Percentiles rank a stretch among this genome's conserved stretches.
These are phyloP conservation scores for Cryptus armator DNA, from an alignment of 2,888 invertebrate species.

Conservation along the genomic window DNA sequence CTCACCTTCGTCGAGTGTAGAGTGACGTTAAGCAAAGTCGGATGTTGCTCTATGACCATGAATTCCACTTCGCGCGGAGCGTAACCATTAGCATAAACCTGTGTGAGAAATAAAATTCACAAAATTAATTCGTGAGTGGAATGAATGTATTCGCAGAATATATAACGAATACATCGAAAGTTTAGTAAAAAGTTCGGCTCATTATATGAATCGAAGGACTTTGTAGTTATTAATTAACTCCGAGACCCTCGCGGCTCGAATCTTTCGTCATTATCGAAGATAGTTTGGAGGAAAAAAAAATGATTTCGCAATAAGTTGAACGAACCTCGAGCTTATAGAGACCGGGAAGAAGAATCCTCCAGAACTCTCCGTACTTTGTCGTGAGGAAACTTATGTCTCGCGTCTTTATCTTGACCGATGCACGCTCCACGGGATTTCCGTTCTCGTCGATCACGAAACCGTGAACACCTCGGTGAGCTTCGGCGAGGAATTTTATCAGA, in stretches of 20 bases:
- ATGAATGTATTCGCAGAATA: background rate
- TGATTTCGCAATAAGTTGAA: background rate
- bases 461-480: conserved; percentile 95
- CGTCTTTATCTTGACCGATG: conserved; percentile 91
- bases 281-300: background rate
- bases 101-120: conserved; percentile 37
- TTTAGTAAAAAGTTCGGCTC: background rate
- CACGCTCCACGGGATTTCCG: conserved; percentile 92
- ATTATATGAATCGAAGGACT: background rate
- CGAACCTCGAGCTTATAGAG: conserved; percentile 93
- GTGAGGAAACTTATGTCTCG: conserved; percentile 94
- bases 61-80: conserved; percentile 94
- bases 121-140: background rate
- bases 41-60: conserved; percentile 94
- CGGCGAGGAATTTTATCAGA: conserved; percentile 93
- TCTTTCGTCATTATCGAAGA: background rate
- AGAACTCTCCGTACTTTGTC: conserved; percentile 97
- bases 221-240: background rate
- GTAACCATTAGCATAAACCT: conserved; percentile 95
- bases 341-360: conserved; percentile 96
- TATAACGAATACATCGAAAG: background rate
- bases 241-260: background rate
- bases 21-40: conserved; percentile 94
- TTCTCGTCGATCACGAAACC: conserved; percentile 94
- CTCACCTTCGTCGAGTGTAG: conserved; percentile 92